A percentile compares a stretch with the other conserved stretches of the same genome.
Evolutionary conservation across 1,140 invertebrate species (phyloP).

Genomic region (Pseudoatta argentina): DNA sequence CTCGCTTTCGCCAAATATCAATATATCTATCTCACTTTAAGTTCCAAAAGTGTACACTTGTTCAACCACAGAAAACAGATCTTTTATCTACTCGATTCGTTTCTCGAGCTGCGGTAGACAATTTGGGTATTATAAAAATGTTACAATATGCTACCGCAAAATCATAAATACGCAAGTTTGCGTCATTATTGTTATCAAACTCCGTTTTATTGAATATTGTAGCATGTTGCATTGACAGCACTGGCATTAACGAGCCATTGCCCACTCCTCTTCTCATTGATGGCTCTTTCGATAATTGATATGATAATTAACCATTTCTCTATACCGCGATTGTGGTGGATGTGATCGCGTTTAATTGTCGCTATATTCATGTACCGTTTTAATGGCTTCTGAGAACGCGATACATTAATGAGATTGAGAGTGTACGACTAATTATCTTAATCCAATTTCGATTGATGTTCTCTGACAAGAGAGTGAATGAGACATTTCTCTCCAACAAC

Average conservation of each 20-base stretch:
- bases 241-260: conserved; percentile 45
- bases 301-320: conserved; percentile 64
- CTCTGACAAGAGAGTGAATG: neutral
- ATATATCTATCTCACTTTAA: too few relatives aligned
- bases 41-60: too few relatives aligned
- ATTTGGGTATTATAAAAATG: conserved; percentile 17
- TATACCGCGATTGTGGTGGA: conserved; percentile 21
- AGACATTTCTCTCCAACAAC: neutral
- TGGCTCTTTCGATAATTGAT: conserved; percentile 61
- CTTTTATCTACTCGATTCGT: neutral
- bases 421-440: conserved; percentile 32
- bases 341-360: conserved; percentile 46
- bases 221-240: conserved; percentile 45
- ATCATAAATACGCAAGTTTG: conserved; percentile 19
- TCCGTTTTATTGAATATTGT: conserved; percentile 49
- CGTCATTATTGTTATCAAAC: conserved; percentile 18
- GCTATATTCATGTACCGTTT: conserved; percentile 34
- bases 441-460: conserved; percentile 7
- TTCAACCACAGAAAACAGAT: too few relatives aligned
- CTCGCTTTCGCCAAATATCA: too few relatives aligned
- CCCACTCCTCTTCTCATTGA: conserved; percentile 2
- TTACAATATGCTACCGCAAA: neutral
- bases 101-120: neutral
- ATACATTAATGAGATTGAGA: conserved; percentile 46
- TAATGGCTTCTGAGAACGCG: conserved; percentile 51